Evolutionary conservation across 2,888 invertebrate genomes (phyloP).

Genomic region (Lasioglossum pauxillum): DNA sequence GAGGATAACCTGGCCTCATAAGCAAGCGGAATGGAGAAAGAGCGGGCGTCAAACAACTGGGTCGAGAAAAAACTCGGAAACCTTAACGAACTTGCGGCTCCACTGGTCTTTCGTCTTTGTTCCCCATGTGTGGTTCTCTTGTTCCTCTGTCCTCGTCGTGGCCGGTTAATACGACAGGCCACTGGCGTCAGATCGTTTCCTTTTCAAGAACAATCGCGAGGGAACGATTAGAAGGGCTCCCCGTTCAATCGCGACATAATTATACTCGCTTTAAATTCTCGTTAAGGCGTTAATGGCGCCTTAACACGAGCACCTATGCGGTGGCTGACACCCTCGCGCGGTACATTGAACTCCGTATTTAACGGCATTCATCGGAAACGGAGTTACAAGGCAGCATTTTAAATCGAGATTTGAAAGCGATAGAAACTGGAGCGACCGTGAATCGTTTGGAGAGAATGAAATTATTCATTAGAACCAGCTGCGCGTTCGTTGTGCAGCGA

Average conservation of each 20-base stretch:
- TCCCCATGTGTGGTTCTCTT: constrained; percentile 24
- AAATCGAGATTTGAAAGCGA: not conserved
- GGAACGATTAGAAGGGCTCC: constrained; percentile 51
- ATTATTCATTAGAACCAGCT: constrained; percentile 9
- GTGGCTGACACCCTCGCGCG: not conserved
- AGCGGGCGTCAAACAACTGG: constrained; percentile 73
- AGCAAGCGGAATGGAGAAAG: constrained; percentile 63
- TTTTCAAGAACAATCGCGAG: constrained; percentile 72
- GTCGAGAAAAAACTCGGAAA: constrained; percentile 69
- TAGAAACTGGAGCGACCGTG: not conserved
- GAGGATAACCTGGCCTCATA: constrained; percentile 58
- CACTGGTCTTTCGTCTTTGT: constrained; percentile 44
- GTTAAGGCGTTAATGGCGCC: constrained; percentile 75
- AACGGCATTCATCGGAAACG: not conserved
- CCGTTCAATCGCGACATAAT: constrained; percentile 75
- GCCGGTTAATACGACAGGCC: too few relatives aligned
- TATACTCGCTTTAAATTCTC: constrained; percentile 79
- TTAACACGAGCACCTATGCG: constrained; percentile 58
- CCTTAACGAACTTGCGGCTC: constrained; percentile 71
- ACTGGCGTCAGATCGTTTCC: constrained; percentile 31
- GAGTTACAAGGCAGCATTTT: not conserved
- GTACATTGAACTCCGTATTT: not conserved
- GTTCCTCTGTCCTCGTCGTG: constrained; percentile 7
- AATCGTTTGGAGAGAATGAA: not conserved
- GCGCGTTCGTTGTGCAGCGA: not conserved